These are phyloP conservation scores for Megastigmus dorsalis DNA, from an alignment of 2,888 invertebrate genomes.

Conservation along the genomic window DNA sequence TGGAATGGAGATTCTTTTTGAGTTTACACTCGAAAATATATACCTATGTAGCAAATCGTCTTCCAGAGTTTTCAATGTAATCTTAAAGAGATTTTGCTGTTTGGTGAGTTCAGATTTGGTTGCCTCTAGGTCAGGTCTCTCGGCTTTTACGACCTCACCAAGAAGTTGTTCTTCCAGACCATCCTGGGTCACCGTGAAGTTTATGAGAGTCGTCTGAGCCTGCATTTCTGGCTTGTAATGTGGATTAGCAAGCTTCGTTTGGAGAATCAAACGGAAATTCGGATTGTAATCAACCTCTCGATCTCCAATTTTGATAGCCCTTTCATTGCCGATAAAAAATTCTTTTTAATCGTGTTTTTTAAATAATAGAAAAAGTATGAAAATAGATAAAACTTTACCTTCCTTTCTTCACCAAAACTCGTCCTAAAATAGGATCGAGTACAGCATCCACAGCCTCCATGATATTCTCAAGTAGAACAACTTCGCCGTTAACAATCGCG, in stretches of 20 bases:
- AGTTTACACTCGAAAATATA: conserved; percentile 3
- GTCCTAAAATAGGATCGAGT: conserved; percentile 89
- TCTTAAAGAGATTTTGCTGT: conserved; percentile 96
- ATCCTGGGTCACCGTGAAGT: conserved; percentile 95
- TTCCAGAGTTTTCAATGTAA: conserved; percentile 92
- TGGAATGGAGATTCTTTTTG: background rate
- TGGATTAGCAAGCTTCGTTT: conserved; percentile 95
- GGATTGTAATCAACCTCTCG: conserved; percentile 93
- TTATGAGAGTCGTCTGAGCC: conserved; percentile 95
- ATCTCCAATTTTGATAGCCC: conserved; percentile 89
- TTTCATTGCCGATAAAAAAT: background rate
- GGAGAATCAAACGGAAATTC: conserved; percentile 88
- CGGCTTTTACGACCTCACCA: conserved; percentile 94
- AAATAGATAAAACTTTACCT: conserved; percentile 71
- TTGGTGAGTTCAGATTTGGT: conserved; percentile 89
- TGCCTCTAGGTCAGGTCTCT: conserved; percentile 92
- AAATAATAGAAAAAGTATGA: conserved; percentile 5
- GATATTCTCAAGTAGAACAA: conserved; percentile 91
- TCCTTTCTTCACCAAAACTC: conserved; percentile 92
- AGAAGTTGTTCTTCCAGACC: conserved; percentile 94
- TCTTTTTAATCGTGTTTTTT: background rate
- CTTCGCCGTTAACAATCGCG: conserved; percentile 83
- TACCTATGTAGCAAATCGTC: conserved; percentile 86
- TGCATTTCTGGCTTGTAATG: conserved; percentile 98
- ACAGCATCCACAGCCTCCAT: conserved; percentile 93